Evolutionary conservation across 2,113 vertebrate species (phyloP).

Genomic region (Quiscalus mexicanus): DNA sequence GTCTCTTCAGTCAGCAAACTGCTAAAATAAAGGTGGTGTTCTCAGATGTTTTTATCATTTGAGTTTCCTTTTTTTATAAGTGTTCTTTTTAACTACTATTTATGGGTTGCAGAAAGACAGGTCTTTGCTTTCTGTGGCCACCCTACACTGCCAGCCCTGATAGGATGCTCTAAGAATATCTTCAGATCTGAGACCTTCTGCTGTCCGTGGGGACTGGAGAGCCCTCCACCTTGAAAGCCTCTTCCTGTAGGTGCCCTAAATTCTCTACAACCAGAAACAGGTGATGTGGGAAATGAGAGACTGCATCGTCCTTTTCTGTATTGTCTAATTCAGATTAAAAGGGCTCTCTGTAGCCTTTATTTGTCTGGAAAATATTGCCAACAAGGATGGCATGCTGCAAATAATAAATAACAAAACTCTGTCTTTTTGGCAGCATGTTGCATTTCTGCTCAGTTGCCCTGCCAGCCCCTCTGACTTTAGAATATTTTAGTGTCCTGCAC

Average conservation of each 20-base stretch:
- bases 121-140: not conserved
- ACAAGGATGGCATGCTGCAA: not conserved
- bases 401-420: conserved; percentile 25
- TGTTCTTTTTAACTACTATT: not conserved
- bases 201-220: not conserved
- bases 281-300: not conserved
- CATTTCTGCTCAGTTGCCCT: conserved; percentile 30
- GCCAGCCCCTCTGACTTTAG: conserved; percentile 39
- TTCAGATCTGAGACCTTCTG: not conserved
- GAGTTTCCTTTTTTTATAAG: not conserved
- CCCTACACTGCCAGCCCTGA: not conserved
- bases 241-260: not conserved
- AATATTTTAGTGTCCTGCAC: conserved; percentile 61
- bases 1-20: not conserved
- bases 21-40: not conserved
- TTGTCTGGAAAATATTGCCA: conserved; percentile 4
- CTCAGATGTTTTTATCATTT: not conserved
- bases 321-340: not conserved
- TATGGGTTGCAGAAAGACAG: not conserved
- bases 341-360: not conserved
- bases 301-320: not conserved
- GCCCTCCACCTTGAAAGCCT: not conserved
- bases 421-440: conserved; percentile 19
- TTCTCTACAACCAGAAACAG: not conserved
- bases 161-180: not conserved